Evolutionary conservation across 2,888 invertebrate genomes (phyloP).

Genomic region (Psylliodes chrysocephalus): DNA sequence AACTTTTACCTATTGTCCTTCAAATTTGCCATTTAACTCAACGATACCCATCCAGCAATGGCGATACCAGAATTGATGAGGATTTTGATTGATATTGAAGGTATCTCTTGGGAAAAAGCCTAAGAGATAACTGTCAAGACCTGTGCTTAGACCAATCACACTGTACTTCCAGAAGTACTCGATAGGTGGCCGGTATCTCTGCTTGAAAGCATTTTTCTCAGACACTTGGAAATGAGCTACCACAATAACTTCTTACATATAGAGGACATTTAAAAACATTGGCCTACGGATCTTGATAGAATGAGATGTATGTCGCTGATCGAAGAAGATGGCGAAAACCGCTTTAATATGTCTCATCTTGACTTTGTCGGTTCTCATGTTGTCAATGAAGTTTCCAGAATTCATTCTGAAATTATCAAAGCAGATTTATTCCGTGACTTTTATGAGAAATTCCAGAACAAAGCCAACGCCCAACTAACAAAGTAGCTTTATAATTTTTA

Average conservation of each 20-base stretch:
- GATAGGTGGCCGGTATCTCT: conserved; percentile 93
- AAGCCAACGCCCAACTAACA: no score
- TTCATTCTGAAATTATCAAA: conserved; percentile 98
- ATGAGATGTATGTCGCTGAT: conserved; percentile 92
- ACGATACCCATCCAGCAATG: conserved; percentile 98
- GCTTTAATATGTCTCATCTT: conserved; percentile 98
- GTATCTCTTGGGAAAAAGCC: conserved; percentile 88
- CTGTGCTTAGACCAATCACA: conserved; percentile 99
- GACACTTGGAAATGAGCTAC: conserved; percentile 98
- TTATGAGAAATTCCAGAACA: conserved; percentile 97
- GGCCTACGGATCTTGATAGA: conserved; percentile 84
- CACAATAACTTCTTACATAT: conserved; percentile 92
- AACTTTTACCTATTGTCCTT: conserved; percentile 91
- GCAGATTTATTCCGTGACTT: conserved; percentile 92
- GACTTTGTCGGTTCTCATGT: conserved; percentile 96
- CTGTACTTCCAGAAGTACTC: conserved; percentile 96
- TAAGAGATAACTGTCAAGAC: conserved; percentile 88
- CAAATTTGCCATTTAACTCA: conserved; percentile 96
- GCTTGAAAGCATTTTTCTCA: conserved; percentile 88
- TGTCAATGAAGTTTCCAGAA: conserved; percentile 96
- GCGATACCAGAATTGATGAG: conserved; percentile 98
- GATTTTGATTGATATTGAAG: conserved; percentile 92
- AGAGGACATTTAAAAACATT: conserved; percentile 75
- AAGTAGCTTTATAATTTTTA: no score
- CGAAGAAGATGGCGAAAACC: conserved; percentile 95